These are phyloP conservation scores for Aphidius colemani DNA, from an alignment of 2,888 invertebrate species.

Conservation along the genomic window DNA sequence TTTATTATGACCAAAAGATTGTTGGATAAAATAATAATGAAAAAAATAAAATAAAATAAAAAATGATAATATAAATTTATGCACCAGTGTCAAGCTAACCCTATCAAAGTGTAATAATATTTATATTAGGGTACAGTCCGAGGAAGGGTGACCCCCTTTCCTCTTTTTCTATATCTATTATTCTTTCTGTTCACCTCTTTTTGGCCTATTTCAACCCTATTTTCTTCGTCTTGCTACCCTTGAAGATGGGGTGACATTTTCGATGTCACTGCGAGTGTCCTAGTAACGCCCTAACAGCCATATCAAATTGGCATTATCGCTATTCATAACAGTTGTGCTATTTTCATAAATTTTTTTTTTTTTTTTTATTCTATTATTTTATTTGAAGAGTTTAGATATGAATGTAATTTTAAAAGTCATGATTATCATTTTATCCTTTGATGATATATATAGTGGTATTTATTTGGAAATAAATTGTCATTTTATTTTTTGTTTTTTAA, in stretches of 20 bases:
- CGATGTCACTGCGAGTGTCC: slow-evolving; percentile 34
- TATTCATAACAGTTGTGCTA: slow-evolving; percentile 10
- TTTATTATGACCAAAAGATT: not conserved
- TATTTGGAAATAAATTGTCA: not conserved
- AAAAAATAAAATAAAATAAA: slow-evolving; percentile 5
- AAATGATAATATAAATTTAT: not conserved
- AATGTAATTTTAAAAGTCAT: not conserved
- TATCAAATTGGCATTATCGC: slow-evolving; percentile 26
- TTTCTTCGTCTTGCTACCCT: slow-evolving; percentile 2
- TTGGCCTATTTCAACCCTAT: not conserved
- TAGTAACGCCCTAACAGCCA: slow-evolving; percentile 35
- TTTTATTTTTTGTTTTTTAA: not conserved
- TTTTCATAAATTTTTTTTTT: not conserved
- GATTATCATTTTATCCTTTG: not conserved
- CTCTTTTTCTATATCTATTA: slow-evolving; percentile 28
- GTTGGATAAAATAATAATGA: not conserved
- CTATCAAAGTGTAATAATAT: slow-evolving; percentile 61
- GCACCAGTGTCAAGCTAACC: slow-evolving; percentile 58
- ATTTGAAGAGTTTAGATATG: not conserved
- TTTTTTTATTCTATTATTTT: not conserved
- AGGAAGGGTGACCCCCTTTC: slow-evolving; percentile 38
- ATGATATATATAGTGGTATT: not conserved
- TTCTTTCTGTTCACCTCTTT: slow-evolving; percentile 15
- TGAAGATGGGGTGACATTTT: slow-evolving; percentile 15
- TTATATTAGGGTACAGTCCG: slow-evolving; percentile 58